Evolutionary conservation across 1,140 invertebrate genomes (phyloP).

Genomic region (Globodera ellingtonae): DNA sequence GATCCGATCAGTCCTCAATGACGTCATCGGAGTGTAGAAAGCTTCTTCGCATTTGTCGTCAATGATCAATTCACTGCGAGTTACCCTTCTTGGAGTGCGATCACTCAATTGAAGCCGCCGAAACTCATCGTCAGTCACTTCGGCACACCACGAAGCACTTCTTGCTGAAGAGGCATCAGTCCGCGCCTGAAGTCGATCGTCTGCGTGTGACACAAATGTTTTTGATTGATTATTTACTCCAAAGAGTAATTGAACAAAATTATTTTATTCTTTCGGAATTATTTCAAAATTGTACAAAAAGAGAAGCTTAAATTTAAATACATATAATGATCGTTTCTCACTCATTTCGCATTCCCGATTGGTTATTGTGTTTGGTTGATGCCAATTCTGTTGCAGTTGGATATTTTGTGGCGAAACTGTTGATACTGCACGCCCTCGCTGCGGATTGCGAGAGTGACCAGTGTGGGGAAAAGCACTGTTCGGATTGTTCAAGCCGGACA

Average conservation of each 20-base stretch:
- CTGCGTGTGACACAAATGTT: not conserved
- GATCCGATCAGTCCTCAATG: not conserved
- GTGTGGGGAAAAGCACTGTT: not conserved
- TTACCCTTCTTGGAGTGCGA: not conserved
- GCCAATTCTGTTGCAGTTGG: conserved; percentile 1
- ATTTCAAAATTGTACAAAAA: not conserved
- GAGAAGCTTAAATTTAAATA: not conserved
- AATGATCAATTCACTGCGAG: conserved; percentile 9
- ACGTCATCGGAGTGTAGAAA: not conserved
- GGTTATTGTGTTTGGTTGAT: not conserved
- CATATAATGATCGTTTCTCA: not conserved
- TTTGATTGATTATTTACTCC: not conserved
- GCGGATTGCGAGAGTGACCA: not conserved
- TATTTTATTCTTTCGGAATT: too few relatives aligned
- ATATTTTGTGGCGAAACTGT: not conserved
- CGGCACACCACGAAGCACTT: conserved; percentile 39
- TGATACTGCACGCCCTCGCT: not conserved
- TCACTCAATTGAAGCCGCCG: conserved; percentile 11
- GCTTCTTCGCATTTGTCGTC: not conserved
- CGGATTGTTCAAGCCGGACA: conserved; percentile 1
- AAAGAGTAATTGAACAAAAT: too few relatives aligned
- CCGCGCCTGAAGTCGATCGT: conserved; percentile 4
- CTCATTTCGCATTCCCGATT: not conserved
- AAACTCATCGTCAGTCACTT: conserved; percentile 21
- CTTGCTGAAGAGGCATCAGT: conserved; percentile 5